Evolutionary conservation across 2,888 invertebrate species (phyloP), one percentile per base, ranked within the genome.

Genomic region (Campoletis raptor): DNA sequence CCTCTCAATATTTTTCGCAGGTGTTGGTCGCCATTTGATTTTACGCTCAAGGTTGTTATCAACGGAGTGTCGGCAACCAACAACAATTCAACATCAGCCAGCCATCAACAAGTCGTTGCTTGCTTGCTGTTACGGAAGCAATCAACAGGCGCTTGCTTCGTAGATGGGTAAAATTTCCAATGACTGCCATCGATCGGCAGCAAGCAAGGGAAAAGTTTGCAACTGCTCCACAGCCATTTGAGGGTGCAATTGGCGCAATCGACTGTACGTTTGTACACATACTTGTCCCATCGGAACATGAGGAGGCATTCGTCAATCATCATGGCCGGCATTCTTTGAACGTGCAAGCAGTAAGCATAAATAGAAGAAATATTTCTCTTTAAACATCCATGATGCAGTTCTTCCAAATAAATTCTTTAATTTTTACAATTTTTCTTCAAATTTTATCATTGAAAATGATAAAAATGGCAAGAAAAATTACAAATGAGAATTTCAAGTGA

Each of bases 251-350:
- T 57, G 88, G 87, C 37, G 87, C 87, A 12, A 81, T 89, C 24
- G 89, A 89, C 64, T 88, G 89, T 57, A 88, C 88, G 18, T 84
- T 81, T 61, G 64, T 88, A n/a, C 40, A 72, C 36, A 87, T 87
- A 48, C 69, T 85, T 61, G 78, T 45, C 18, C 84, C 87, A 24
- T 24, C 15, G 15, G 79, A 74, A 66, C 85, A 86, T 72, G 83
- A 87, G 78, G 86, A 87, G 21, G 87, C 83, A 9, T 87, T 76
- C 24, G 76, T 86, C 12, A 86, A 87, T 64, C 87, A 87, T 36
- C 80, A 83, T 66, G 83, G 87, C 40, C 37, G 70, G 45, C 85
- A 87, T 81, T 83, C 87, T 3, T 42, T 85, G 42, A 87, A 85
- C 45, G 85, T 86, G n/a, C 87, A 87, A 78, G 69, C 69, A 54